Evolutionary conservation across 1,140 invertebrate genomes (phyloP).

Genomic region (Lycorma delicatula): DNA sequence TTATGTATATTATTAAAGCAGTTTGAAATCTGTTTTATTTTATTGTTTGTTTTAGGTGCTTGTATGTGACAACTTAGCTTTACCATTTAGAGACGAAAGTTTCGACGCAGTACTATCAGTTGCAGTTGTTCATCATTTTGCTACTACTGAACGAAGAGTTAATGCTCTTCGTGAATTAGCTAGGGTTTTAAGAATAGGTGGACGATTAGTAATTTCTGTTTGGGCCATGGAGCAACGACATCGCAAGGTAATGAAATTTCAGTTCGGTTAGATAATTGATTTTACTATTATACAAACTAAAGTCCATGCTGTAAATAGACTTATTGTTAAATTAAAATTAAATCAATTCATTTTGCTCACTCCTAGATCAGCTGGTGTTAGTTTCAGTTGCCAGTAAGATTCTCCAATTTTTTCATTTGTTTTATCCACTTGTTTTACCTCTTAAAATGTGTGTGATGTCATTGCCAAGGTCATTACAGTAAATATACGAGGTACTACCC

Average conservation of each 20-base stretch:
- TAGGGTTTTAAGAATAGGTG: slow-evolving; percentile 80
- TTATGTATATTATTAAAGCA: no score
- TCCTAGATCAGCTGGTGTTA: no score
- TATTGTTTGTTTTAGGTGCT: slow-evolving; percentile 53
- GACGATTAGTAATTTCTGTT: slow-evolving; percentile 85
- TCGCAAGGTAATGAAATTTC: slow-evolving; percentile 50
- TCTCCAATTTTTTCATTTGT: no score
- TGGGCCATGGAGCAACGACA: slow-evolving; percentile 96
- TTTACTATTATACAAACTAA: not conserved
- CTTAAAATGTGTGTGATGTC: no score
- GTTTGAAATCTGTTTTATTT: no score
- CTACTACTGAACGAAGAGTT: slow-evolving; percentile 80
- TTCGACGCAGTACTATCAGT: slow-evolving; percentile 93
- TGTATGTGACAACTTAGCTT: slow-evolving; percentile 76
- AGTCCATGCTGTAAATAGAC: not conserved
- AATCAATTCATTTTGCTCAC: no score
- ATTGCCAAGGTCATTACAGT: no score
- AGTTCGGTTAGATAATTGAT: not conserved
- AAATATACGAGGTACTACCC: no score
- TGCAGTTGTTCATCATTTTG: slow-evolving; percentile 91
- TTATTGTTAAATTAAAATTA: not conserved
- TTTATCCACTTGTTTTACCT: no score
- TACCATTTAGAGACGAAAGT: slow-evolving; percentile 85
- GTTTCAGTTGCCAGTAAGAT: no score
- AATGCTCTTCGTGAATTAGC: slow-evolving; percentile 80